Evolutionary conservation across 2,113 vertebrate genomes (phyloP).

Genomic region (Corythaixoides concolor): DNA sequence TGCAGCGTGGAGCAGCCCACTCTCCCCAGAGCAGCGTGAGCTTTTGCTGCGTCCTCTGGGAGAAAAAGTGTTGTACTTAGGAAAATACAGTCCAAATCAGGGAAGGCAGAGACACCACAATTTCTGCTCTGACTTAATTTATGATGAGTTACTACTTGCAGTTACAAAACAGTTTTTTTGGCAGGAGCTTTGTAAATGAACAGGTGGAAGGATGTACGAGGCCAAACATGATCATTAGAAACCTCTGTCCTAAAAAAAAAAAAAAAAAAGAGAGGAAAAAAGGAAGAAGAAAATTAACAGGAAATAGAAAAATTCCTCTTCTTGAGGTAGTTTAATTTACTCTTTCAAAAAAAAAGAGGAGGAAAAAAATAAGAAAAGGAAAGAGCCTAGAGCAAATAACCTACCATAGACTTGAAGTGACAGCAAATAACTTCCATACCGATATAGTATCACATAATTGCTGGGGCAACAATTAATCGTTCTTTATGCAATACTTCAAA

Average conservation of each 20-base stretch:
- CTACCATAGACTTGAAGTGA: background rate
- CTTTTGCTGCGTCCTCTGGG: background rate
- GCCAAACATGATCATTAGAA: background rate
- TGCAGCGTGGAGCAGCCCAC: background rate
- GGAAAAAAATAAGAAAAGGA: background rate
- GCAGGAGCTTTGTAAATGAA: background rate
- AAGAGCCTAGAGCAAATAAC: background rate
- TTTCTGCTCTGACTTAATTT: background rate
- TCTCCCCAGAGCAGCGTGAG: background rate
- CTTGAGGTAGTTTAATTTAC: conserved; percentile 27
- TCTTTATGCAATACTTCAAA: conserved; percentile 35
- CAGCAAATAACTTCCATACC: background rate
- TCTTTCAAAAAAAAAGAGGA: background rate
- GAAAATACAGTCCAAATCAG: background rate
- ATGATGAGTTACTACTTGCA: background rate
- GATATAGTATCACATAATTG: background rate
- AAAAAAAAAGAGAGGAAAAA: background rate
- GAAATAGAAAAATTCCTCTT: conserved; percentile 53
- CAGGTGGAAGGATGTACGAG: background rate
- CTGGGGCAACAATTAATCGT: background rate
- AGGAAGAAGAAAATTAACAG: conserved; percentile 31
- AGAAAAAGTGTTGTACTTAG: background rate
- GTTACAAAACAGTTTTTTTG: background rate
- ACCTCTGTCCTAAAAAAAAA: background rate
- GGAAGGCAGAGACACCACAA: background rate